A percentile compares a stretch with the other conserved stretches of the same genome.
Evolutionary conservation across 2,797 vertebrate genomes (phyloP).

Genomic region (Neostethus bicornis): DNA sequence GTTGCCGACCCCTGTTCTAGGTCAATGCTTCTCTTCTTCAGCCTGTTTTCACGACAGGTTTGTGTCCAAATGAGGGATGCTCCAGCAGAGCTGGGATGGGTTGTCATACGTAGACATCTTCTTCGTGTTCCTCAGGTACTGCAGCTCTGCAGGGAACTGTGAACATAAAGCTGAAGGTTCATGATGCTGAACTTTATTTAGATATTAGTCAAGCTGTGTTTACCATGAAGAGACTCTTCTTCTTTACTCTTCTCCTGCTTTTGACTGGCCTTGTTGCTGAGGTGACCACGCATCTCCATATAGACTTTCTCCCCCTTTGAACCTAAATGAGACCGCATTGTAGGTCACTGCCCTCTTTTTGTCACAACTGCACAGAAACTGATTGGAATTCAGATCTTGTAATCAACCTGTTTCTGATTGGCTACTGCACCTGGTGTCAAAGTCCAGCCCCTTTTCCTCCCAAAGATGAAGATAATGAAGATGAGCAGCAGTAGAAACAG

Average conservation of each 20-base stretch:
- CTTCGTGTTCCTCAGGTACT: background rate
- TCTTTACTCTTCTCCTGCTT: background rate
- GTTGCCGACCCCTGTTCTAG: no score
- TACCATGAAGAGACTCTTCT: constrained; percentile 32
- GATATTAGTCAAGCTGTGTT: background rate
- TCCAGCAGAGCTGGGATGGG: constrained; percentile 17
- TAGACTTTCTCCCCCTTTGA: constrained; percentile 21
- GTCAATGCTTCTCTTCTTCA: no score
- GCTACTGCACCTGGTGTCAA: constrained; percentile 14
- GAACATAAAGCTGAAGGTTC: background rate
- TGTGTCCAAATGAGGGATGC: background rate
- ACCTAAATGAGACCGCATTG: constrained; percentile 15
- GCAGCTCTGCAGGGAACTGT: constrained; percentile 14
- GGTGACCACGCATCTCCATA: constrained; percentile 18
- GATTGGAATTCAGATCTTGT: background rate
- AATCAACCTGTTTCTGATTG: constrained; percentile 7
- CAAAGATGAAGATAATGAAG: constrained; percentile 18
- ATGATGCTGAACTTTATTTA: no score
- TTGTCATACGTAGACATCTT: constrained; percentile 28
- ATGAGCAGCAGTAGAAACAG: constrained; percentile 10
- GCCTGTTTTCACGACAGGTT: no score
- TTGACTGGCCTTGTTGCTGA: background rate
- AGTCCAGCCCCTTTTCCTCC: constrained; percentile 1
- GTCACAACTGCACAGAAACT: no score
- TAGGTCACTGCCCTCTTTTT: background rate